Percentiles rank a stretch among this genome's conserved stretches.
Conservation (phyloP, 2,888 invertebrate species). For the Tridacna crocea region DNA sequence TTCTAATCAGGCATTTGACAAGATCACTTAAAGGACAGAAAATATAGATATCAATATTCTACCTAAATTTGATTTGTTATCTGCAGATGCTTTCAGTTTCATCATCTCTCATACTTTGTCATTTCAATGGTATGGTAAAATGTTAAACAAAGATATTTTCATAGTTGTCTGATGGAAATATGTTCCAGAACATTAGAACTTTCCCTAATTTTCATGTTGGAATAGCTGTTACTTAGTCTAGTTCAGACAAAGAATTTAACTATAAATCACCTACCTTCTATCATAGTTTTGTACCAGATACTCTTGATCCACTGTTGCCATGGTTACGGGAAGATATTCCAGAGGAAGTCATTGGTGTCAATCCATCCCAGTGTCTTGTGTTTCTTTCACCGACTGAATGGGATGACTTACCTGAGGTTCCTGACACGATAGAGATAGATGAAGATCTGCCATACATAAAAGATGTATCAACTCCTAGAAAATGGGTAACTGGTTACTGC, state of each 20-base stretch:
- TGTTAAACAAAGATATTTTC: too few relatives aligned
- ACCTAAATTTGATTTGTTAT: too few relatives aligned
- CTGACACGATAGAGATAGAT: constrained; percentile 55
- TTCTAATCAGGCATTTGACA: not conserved
- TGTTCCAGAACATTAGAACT: too few relatives aligned
- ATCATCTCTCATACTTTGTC: too few relatives aligned
- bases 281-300: constrained; percentile 66
- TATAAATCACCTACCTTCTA: not conserved
- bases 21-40: too few relatives aligned
- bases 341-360: constrained; percentile 64
- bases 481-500: constrained; percentile 54
- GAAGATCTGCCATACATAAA: constrained; percentile 70
- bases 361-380: constrained; percentile 68
- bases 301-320: constrained; percentile 68
- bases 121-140: too few relatives aligned
- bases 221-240: too few relatives aligned
- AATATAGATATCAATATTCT: too few relatives aligned
- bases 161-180: too few relatives aligned
- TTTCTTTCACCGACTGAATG: constrained; percentile 68
- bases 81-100: too few relatives aligned
- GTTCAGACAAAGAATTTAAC: not conserved
- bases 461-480: constrained; percentile 65
- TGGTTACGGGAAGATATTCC: constrained; percentile 66
- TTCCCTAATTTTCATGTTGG: too few relatives aligned
- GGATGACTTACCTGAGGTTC: constrained; percentile 70